Base-by-base conservation (phyloP, 2,797 vertebrate species). In the Poecilia picta region DNA sequence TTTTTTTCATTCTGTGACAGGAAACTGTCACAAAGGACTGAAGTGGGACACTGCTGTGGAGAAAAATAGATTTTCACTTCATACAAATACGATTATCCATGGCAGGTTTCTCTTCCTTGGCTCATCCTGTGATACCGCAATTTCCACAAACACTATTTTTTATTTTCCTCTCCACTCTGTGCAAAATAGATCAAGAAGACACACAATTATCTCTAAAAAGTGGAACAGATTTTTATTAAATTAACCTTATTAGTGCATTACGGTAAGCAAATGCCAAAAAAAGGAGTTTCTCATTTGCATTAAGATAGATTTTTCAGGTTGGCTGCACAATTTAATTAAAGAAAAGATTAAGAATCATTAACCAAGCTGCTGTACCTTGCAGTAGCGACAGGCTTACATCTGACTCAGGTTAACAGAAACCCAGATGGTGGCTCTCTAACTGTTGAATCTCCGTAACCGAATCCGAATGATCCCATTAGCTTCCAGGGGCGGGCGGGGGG, bases 321-420 rank as follows among this genome's bases (percentile, higher is more conserved):
- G 98, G 97, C 97, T 99, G 98, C 98, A 98, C 98, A 98, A 98
- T 99, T 99, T 99, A 99, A 99, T 99, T 99, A 99, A 99, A 99
- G 98, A 98, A 99, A 98, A 99, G 98, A 99, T 99, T 99, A 99
- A 98, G 97, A 99, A 98, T 99, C 98, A 99, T 99, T 99, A 99
- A 98, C 97, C 97, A 96, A 98, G 98, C 98, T 97, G 97, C 97
- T 98, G 96, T 99, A 99, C 98, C 98, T 99, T 98, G 98, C 98
- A 98, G 97, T 97, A 97, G 97, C 96, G 97, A 96, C 90, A 85
- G 97, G 97, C 97, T 97, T 97, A 98, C 97, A 98, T 98, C 97
- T 98, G 98, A 99, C 98, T 98, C 98, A 99, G 98, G 98, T 99
- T 99, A 98, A 92, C 97, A 95, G 97, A 98, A 97, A 97, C 98